Percentiles rank a stretch among this genome's conserved stretches.
These are phyloP conservation scores for Buceros bicornis DNA, from an alignment of 2,797 vertebrate genomes.

Conservation along the genomic window DNA sequence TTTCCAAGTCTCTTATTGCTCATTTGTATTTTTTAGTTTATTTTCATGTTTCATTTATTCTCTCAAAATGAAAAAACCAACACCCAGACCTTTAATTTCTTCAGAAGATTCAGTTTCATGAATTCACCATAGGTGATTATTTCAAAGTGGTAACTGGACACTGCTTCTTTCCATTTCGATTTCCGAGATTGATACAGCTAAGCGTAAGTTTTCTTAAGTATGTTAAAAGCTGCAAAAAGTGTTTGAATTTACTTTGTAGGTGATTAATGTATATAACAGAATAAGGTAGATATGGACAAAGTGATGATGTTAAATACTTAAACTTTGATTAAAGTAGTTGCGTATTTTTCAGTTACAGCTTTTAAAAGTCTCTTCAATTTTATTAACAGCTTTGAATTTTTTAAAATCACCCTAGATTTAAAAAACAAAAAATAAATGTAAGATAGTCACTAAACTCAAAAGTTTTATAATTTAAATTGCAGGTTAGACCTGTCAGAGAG, in stretches of 20 bases:
- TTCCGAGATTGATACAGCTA: not conserved
- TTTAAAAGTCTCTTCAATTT: not conserved
- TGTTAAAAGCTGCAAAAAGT: not conserved
- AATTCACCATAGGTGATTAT: not conserved
- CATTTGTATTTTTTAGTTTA: not conserved
- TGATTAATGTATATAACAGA: not conserved
- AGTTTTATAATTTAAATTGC: not conserved
- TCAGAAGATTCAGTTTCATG: not conserved
- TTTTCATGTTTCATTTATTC: not conserved
- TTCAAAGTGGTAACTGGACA: not conserved
- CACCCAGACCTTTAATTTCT: not conserved
- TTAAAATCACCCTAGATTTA: not conserved
- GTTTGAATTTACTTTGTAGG: not conserved
- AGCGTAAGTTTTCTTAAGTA: not conserved
- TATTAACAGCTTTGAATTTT: not conserved
- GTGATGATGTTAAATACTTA: not conserved
- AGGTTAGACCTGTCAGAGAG: not conserved
- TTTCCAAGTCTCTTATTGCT: not conserved
- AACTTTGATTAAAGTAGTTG: not conserved
- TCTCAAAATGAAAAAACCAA: not conserved
- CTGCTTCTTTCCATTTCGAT: not conserved
- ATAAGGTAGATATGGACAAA: not conserved
- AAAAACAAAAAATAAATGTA: not conserved
- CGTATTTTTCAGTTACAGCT: not conserved
- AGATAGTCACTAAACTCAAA: not conserved